Evolutionary conservation across 1,140 invertebrate genomes (phyloP), one percentile per base, ranked within the genome.

Genomic region (Platyscapa corneri): DNA sequence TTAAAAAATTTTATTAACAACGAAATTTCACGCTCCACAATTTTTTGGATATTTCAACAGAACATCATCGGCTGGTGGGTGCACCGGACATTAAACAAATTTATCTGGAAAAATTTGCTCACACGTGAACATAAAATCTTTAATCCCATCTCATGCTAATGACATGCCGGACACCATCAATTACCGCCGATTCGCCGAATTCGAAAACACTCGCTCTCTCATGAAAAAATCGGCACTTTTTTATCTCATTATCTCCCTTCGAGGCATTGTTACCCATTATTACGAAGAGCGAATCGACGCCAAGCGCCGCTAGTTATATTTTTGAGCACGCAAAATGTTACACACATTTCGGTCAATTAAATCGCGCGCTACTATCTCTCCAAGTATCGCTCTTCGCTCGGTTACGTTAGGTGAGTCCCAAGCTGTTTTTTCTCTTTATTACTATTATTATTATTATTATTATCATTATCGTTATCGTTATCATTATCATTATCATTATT

Each of bases 271-370:
- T 60, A 53, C 78, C 84, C n/a, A 56, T 77, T 60, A 86, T 82
- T 82, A 86, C 27, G 56, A 30, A 30, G 42, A 49, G 60, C 18
- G 27, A 86, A 86, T 70, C 42, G 74, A 20, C 56, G 16, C 53
- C 67, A 53, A 84, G 23, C 39, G 39, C 20, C 32, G 27, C 74
- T 70, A 86, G 72, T 77, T 78, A 82, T 82, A 34, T 86, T 82
- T 86, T 82, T 42, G 64, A 77, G 37, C 74, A 77, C 84, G 79
- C 84, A 30, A 86, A 82, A 74, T 74, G 74, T 77, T 78, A 42
- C 77, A 78, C 84, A 82, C 74, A 82, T 82, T 76, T 86, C 32
- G 84, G 79, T 82, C 84, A 86, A 86, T 82, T 86, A 86, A 85
- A 85, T 81, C 84, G 49, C 23, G 60, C 60, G 67, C 79, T 65